Percentiles rank a stretch among this genome's conserved stretches.
Evolutionary conservation across 2,113 vertebrate genomes (phyloP).

Genomic region (Puffinus mauretanicus): DNA sequence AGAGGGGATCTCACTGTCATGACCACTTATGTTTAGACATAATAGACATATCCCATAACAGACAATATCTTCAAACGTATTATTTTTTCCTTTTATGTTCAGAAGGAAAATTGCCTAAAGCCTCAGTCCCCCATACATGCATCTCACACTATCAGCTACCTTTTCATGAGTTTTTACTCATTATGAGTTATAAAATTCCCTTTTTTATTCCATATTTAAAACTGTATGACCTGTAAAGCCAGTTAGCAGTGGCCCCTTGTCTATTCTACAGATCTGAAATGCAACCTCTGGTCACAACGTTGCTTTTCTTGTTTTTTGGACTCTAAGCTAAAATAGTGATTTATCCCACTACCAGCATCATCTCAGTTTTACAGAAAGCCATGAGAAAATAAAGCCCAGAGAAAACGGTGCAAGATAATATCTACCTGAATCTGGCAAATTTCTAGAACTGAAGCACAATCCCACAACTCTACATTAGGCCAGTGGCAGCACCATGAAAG

Average conservation of each 20-base stretch:
- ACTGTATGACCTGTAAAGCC: neutral
- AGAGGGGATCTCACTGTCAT: neutral
- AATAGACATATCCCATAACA: neutral
- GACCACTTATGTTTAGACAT: neutral
- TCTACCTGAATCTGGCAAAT: neutral
- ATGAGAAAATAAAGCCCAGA: neutral
- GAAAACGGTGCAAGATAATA: neutral
- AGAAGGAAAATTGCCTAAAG: neutral
- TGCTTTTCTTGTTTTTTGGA: neutral
- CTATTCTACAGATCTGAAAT: neutral
- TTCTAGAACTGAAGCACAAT: neutral
- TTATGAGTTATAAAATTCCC: neutral
- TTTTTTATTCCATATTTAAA: neutral
- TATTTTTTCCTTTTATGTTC: neutral
- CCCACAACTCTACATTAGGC: neutral
- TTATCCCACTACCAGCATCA: neutral
- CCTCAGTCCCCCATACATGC: neutral
- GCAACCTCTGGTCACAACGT: accelerated
- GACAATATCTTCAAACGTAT: neutral
- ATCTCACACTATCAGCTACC: neutral
- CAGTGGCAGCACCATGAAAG: neutral
- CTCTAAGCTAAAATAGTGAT: neutral
- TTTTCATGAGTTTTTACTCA: neutral
- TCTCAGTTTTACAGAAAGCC: neutral
- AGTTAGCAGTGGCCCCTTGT: neutral